Base-by-base conservation (phyloP, 2,888 invertebrate genomes). In the Pimpla rufipes region DNA sequence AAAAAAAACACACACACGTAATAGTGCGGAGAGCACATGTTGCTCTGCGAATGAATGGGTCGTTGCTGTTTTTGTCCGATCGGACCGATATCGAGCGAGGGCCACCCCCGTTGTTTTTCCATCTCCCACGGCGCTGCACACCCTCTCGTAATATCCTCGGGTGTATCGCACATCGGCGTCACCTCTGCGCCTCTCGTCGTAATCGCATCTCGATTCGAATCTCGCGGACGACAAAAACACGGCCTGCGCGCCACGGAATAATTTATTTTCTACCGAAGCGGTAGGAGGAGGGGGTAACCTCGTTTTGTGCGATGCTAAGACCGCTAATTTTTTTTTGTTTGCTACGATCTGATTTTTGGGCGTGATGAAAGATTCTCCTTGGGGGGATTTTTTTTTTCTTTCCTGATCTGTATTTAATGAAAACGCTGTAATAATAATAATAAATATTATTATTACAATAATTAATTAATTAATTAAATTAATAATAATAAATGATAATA, bases 191-290 rank as follows among this genome's bases (percentile, higher is more conserved):
- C 79, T 83, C 66, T 76, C 66, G 18, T 59, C 67, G 67, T 81
- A 85, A 87, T 85, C 81, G 83, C 71, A 84, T 79, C 84, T 82
- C 84, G 83, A 85, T 84, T 85, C 40, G 83, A 76, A 76, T 62
- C 80, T 71, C n/a, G n/a, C n/a, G n/a, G n/a, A n/a, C n/a, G 70
- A 29, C 47, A 64, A 67, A 50, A 55, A 62, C 40, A 21, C 55
- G 29, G 68, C 50, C 70, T 3, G 70, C 45, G 52, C 13, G 47
- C 57, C 16, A 18, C 11, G 35, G 18, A 55, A 74, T 79, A 50
- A 66, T 13, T 37, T 13, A 59, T 59, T 4, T 59, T n/a, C n/a
- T n/a, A n/a, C n/a, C n/a, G n/a, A n/a, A n/a, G n/a, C n/a, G n/a
- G n/a, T n/a, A n/a, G n/a, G n/a, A n/a, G n/a, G n/a, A n/a, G n/a